These are phyloP conservation scores for Bibio marci DNA, from an alignment of 2,888 invertebrate genomes.

Conservation along the genomic window DNA sequence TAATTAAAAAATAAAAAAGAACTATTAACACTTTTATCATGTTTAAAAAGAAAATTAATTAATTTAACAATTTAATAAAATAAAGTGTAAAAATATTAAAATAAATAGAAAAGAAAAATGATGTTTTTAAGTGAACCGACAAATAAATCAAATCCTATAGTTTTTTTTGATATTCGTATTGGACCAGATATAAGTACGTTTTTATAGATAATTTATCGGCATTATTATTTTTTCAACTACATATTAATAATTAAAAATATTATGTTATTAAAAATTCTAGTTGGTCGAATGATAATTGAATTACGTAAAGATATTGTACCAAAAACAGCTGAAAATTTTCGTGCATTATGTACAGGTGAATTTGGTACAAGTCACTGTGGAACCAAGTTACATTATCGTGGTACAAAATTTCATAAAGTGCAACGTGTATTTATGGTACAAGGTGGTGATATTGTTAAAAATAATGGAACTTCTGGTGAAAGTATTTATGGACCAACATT, in stretches of 20 bases:
- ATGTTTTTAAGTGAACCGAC: conserved; percentile 13
- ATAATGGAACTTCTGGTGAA: conserved; percentile 79
- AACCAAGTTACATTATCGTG: conserved; percentile 71
- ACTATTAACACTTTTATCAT: too few relatives aligned
- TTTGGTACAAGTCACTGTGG: conserved; percentile 50
- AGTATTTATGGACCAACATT: conserved; percentile 86
- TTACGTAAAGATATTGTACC: conserved; percentile 71
- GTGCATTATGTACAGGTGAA: conserved; percentile 83
- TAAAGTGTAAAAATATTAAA: too few relatives aligned
- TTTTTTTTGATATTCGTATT: conserved; percentile 53
- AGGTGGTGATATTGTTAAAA: conserved; percentile 61
- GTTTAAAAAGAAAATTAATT: too few relatives aligned
- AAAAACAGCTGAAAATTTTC: conserved; percentile 79
- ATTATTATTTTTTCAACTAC: not conserved
- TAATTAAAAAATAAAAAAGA: too few relatives aligned
- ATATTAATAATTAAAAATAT: not conserved
- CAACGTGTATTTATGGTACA: conserved; percentile 79
- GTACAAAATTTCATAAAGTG: conserved; percentile 64
- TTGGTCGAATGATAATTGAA: conserved; percentile 72
- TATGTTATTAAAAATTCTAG: conserved; percentile 29
- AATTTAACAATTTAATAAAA: too few relatives aligned
- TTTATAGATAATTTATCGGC: not conserved
- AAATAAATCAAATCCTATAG: conserved; percentile 37
- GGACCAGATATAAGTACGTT: conserved; percentile 45
- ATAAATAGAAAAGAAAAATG: conserved; percentile 7